Base-by-base conservation (phyloP, 2,113 vertebrate genomes). In the Aphelocoma coerulescens region DNA sequence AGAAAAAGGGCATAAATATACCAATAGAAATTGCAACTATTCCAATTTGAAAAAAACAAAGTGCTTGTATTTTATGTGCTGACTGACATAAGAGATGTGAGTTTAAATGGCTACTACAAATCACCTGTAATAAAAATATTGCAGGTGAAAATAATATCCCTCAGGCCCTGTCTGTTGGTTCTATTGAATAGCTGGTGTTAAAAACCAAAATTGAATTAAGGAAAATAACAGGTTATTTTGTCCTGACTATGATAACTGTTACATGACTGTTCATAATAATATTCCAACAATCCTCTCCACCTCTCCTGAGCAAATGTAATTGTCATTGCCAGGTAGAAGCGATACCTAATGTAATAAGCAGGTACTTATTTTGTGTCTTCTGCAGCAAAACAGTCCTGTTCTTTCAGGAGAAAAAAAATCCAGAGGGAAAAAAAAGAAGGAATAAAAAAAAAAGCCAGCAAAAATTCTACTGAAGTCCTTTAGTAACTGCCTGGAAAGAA, bases 401-500 rank as follows among this genome's bases (percentile, higher is more conserved):
- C 61, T 78, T 94, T 32, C 2, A 27, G 24, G 11, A 15, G 3
- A 46, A 55, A 62, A 82, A 43, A 59, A 44, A 28, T 8, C 11
- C 3, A 23, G 23, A 15, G 16, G 4, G 5, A 2, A 21, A 15
- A 54, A 57, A 33, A 21, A 5, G 7, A 12, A 66, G 16, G 1
- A 27, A 52, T 5, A 44, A 51, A n/a, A 39, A 32, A 13, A 30
- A 23, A 11, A 3, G 0, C 19, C 12, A 49, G 15, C 3, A 92
- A 66, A 73, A 73, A 66, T 41, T 59, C 37, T 22, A 12, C 23
- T 71, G 27, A 71, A 49, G 5, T 48, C n/a, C 8, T 87, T 72
- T 48, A 83, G 43, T 80, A 95, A 86, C 16, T 30, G 5, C 7
- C 11, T 77, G 32, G 30, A 83, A 84, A 89, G 23, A 73, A 66